Evolutionary conservation across 2,113 vertebrate genomes (phyloP).

Genomic region (Ictalurus furcatus): DNA sequence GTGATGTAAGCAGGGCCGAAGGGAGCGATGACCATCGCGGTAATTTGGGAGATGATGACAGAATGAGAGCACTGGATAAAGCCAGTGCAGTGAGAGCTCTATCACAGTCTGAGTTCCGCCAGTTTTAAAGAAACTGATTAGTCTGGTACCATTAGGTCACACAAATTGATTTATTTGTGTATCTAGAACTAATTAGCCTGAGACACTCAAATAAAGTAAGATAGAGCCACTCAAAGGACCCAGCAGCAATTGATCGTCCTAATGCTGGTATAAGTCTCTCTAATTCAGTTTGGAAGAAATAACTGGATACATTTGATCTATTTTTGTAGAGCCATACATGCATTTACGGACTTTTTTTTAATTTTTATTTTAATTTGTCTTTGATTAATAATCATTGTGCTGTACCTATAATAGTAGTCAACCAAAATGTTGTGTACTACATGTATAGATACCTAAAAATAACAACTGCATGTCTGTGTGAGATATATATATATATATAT

Average conservation of each 20-base stretch:
- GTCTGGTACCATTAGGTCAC: background rate
- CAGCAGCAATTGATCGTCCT: conserved; percentile 13
- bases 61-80: conserved; percentile 37
- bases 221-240: conserved; percentile 27
- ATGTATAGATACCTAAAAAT: background rate
- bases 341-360: background rate
- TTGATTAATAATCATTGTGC: background rate
- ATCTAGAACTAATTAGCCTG: conserved; percentile 40
- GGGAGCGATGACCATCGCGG: conserved; percentile 18
- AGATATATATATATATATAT: too few relatives aligned
- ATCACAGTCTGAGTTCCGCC: conserved; percentile 13
- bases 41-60: conserved; percentile 45
- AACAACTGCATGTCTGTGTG: background rate
- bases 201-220: conserved; percentile 33
- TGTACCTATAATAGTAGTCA: background rate
- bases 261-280: conserved; percentile 28
- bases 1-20: conserved; percentile 41
- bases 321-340: background rate
- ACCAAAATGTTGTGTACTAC: too few relatives aligned
- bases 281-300: conserved; percentile 12
- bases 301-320: conserved; percentile 3
- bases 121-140: conserved; percentile 10
- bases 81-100: conserved; percentile 5
- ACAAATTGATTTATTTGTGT: conserved; percentile 40
- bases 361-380: background rate